phyloP scores from a whole-genome alignment of 2,113 vertebrate species.

The Tachuris rubrigastra region DNA sequence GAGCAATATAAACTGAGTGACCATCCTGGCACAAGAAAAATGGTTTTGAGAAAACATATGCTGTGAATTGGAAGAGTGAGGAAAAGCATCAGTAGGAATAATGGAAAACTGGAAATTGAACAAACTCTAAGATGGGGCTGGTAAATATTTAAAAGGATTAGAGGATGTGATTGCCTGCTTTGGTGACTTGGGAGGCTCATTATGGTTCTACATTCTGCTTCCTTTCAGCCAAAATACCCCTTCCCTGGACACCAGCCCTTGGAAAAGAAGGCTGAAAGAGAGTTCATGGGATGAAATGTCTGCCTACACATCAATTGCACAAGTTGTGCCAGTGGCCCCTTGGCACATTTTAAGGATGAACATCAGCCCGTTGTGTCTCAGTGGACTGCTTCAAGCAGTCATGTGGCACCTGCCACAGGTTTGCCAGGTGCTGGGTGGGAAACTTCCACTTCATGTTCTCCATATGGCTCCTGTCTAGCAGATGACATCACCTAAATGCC shows the following conservation, averaged over 20 bases:
- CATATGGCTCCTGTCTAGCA: constrained; percentile 1
- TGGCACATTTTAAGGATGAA: not conserved
- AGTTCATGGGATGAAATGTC: not conserved
- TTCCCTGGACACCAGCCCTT: not conserved
- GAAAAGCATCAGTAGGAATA: not conserved
- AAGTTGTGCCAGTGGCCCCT: not conserved
- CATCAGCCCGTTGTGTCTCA: not conserved
- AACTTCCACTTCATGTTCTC: constrained; percentile 1
- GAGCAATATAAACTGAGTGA: not conserved
- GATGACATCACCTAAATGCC: constrained; percentile 38
- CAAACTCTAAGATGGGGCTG: not conserved
- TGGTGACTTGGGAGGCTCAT: not conserved
- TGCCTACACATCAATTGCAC: rapidly evolving
- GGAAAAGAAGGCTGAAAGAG: not conserved
- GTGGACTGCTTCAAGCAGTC: not conserved
- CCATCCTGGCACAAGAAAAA: not conserved
- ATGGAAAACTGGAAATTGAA: constrained; percentile 35
- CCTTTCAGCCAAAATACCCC: not conserved
- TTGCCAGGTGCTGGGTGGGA: not conserved
- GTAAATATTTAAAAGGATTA: constrained; percentile 16
- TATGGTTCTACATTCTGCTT: not conserved
- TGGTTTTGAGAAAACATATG: not conserved
- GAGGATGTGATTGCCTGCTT: not conserved
- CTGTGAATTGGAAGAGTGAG: not conserved
- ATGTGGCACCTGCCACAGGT: not conserved